A percentile compares a stretch with the other conserved stretches of the same genome.
These are phyloP conservation scores for Tyrophagus putrescentiae DNA, from an alignment of 1,140 invertebrate genomes.

Conservation along the genomic window DNA sequence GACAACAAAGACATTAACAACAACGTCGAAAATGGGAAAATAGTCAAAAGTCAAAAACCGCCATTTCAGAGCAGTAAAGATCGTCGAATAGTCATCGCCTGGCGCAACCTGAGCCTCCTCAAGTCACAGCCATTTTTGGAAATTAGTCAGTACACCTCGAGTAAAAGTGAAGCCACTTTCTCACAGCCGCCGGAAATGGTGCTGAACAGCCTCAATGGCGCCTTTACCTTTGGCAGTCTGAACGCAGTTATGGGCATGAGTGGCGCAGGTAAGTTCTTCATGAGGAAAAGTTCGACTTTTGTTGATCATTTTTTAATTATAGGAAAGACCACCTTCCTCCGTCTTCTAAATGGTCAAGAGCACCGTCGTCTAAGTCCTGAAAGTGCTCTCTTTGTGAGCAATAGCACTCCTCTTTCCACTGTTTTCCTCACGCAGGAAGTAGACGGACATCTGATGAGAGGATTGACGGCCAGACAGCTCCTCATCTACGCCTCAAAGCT, in stretches of 20 bases:
- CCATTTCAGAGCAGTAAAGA: too few relatives aligned
- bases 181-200: too few relatives aligned
- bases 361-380: not conserved
- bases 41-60: too few relatives aligned
- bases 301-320: too few relatives aligned
- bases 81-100: slow-evolving; percentile 4
- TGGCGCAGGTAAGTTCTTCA: slow-evolving; percentile 43
- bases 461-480: slow-evolving; percentile 70
- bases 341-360: slow-evolving; percentile 22
- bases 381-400: not conserved
- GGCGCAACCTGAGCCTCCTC: not conserved
- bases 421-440: slow-evolving; percentile 32
- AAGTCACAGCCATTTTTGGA: not conserved
- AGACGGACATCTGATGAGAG: slow-evolving; percentile 71
- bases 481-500: slow-evolving; percentile 80
- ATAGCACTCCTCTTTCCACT: not conserved
- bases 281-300: too few relatives aligned
- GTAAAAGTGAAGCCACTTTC: not conserved
- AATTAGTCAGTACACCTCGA: not conserved
- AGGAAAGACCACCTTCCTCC: slow-evolving; percentile 38
- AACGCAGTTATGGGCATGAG: slow-evolving; percentile 48
- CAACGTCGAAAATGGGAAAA: too few relatives aligned
- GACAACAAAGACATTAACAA: too few relatives aligned
- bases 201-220: slow-evolving; percentile 1
- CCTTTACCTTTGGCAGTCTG: slow-evolving; percentile 25